Evolutionary conservation across 2,113 vertebrate genomes (phyloP), one percentile per base, ranked within the genome.

Genomic region (Furnarius figulus): DNA sequence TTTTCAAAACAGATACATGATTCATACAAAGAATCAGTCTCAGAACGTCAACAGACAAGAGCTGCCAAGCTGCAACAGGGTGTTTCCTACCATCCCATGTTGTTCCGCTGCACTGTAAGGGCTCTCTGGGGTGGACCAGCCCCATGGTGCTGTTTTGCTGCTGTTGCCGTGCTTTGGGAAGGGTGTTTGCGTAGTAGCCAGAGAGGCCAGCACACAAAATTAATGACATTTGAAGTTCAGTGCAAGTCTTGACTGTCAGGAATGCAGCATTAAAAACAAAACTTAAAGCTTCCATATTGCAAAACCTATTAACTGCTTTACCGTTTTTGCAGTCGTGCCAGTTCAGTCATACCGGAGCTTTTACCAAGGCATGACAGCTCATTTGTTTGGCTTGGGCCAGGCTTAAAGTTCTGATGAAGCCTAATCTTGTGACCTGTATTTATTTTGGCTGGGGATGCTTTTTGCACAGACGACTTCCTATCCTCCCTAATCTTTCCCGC

Each of bases 391-490:
- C 88, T 97, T 97, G 97, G 97, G 97, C 93, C 78, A 94, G 90
- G 95, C 96, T 97, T 97, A 98, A 97, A 97, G 95, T 96, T 96
- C 93, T 95, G 96, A 97, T 97, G 97, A 96, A 97, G 97, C 91
- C 95, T 98, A 97, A 98, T 98, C 97, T 97, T 97, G 92, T 97
- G 97, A 98, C 97, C 96, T 83, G 86, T 96, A 86, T 98, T 98
- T 98, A 91, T 91, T 98, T 98, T 98, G 98, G 97, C 98, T 17
- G 4, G 74, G 82, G 89, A 71, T 77, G 93, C 79, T 85, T 97
- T 95, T 87, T 95, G 94, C 94, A 95, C 96, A 97, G 97, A 95
- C 31, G 68, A 97, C 97, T 98, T 98, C 97, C 97, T 97, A 97
- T 97, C 95, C 95, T 91, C 93, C 93, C 93, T 97, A 97, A 98